Evolutionary conservation across 1,140 invertebrate species (phyloP).

Genomic region (Tenebrio molitor): DNA sequence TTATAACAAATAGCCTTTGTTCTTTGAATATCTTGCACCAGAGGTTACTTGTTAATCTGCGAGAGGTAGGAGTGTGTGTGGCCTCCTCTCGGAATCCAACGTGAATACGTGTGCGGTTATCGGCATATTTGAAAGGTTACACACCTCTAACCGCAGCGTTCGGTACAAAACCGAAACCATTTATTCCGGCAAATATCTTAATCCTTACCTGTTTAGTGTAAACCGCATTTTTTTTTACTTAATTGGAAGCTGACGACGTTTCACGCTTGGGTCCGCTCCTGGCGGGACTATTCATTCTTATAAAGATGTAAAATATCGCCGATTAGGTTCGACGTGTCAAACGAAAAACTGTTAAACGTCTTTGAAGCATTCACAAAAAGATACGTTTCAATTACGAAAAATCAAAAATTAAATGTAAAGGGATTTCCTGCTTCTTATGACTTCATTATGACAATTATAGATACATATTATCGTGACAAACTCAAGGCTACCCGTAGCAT

Average conservation of each 20-base stretch:
- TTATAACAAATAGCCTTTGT: constrained; percentile 36
- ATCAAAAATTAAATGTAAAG: no score
- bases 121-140: constrained; percentile 37
- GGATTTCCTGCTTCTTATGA: no score
- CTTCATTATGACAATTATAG: no score
- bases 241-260: neutral
- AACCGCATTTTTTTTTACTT: constrained; percentile 18
- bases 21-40: constrained; percentile 37
- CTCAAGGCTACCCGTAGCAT: no score
- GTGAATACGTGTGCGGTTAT: constrained; percentile 24
- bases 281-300: neutral
- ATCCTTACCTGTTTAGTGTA: constrained; percentile 27
- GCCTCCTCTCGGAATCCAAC: constrained; percentile 28
- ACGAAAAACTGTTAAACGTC: no score
- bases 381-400: no score
- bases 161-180: constrained; percentile 26
- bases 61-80: constrained; percentile 22
- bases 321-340: neutral
- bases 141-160: constrained; percentile 9
- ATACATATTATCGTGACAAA: no score
- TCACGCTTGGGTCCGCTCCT: neutral
- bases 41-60: constrained; percentile 35
- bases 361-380: no score
- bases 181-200: constrained; percentile 35
- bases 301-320: neutral